These are phyloP conservation scores for Dasysyrphus albostriatus DNA, from an alignment of 2,888 invertebrate species.

Conservation along the genomic window DNA sequence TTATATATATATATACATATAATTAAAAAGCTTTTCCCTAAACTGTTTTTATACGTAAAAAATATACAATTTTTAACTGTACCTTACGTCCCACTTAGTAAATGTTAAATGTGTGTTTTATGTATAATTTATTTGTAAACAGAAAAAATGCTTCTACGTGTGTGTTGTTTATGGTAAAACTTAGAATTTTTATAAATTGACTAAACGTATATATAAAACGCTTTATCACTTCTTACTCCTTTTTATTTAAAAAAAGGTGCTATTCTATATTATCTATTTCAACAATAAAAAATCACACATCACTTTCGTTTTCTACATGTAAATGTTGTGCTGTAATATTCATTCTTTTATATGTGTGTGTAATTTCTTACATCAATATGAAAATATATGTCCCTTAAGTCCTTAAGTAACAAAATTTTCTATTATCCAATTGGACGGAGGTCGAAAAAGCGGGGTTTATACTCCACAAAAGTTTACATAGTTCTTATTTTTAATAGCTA, in stretches of 20 bases:
- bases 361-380: slow-evolving; percentile 2
- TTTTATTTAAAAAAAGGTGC: slow-evolving; percentile 2
- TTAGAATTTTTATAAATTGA: slow-evolving; percentile 31
- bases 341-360: slow-evolving; percentile 26
- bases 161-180: slow-evolving; percentile 57
- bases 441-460: neutral
- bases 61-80: slow-evolving; percentile 42
- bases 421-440: neutral
- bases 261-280: neutral
- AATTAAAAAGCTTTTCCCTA: slow-evolving; percentile 62
- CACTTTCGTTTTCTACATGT: slow-evolving; percentile 44
- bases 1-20: neutral
- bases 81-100: slow-evolving; percentile 44
- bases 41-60: slow-evolving; percentile 4
- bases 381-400: neutral
- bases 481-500: neutral
- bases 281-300: slow-evolving; percentile 36
- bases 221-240: slow-evolving; percentile 20
- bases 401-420: slow-evolving; percentile 15
- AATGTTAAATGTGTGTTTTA: slow-evolving; percentile 65
- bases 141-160: slow-evolving; percentile 59
- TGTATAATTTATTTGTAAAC: slow-evolving; percentile 52
- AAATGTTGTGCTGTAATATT: slow-evolving; percentile 38
- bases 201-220: slow-evolving; percentile 17
- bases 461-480: neutral